phyloP scores from a whole-genome alignment of 2,113 vertebrate genomes.

The Bothrops jararaca region DNA sequence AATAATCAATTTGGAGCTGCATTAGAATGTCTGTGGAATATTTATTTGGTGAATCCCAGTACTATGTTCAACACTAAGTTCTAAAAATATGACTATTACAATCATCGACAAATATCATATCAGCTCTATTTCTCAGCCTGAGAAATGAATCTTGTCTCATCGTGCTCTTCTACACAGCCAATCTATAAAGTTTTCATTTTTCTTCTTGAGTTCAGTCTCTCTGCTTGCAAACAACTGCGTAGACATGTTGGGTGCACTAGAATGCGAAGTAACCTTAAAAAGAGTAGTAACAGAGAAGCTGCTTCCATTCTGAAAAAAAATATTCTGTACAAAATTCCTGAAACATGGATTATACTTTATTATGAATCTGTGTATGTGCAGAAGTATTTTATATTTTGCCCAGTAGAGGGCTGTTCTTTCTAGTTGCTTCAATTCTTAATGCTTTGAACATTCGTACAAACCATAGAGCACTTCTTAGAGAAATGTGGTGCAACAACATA shows the following conservation, averaged over 20 bases:
- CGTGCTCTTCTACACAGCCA: neutral
- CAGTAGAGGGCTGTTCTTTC: neutral
- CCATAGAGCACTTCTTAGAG: neutral
- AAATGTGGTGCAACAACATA: neutral
- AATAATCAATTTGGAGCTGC: neutral
- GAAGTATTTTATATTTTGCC: conserved; percentile 12
- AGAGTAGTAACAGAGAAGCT: neutral
- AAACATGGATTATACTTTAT: neutral
- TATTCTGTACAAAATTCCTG: neutral
- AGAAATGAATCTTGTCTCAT: neutral
- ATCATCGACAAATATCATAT: neutral
- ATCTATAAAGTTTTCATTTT: neutral
- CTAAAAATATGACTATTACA: too few relatives aligned
- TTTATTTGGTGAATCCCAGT: neutral
- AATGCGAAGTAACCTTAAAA: neutral
- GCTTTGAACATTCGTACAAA: neutral
- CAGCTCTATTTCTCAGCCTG: neutral
- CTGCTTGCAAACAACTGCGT: neutral
- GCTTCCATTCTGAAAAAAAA: neutral
- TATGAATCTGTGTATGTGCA: neutral
- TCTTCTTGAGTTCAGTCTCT: too few relatives aligned
- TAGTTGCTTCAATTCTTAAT: neutral
- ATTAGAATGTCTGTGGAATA: neutral
- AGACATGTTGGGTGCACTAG: neutral
- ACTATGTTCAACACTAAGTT: neutral